Conservation (phyloP, 2,888 invertebrate species). For the Ennomos fuscantarius region DNA sequence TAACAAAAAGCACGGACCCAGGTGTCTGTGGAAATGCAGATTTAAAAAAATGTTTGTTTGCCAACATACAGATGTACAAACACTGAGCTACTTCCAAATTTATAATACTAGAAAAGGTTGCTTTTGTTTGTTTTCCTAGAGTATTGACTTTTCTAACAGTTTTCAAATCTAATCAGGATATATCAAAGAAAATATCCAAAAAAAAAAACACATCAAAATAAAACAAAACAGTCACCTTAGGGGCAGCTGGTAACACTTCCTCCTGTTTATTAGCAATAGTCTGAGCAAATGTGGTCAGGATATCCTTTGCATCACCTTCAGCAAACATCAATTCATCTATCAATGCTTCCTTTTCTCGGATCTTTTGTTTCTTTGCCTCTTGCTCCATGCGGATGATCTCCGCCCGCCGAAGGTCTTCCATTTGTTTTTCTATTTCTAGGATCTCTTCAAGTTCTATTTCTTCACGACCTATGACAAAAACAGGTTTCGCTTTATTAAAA, state of each 20-base stretch:
- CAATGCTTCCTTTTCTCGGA: constrained; percentile 94
- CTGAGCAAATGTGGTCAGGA: constrained; percentile 92
- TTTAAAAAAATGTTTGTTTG: too few relatives aligned
- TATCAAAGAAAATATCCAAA: too few relatives aligned
- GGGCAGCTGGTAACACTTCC: constrained; percentile 71
- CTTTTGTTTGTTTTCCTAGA: too few relatives aligned
- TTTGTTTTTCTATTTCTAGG: constrained; percentile 91
- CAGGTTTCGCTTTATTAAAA: background rate
- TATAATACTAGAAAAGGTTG: too few relatives aligned
- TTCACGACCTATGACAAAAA: constrained; percentile 85
- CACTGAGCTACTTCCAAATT: too few relatives aligned
- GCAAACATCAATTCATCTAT: constrained; percentile 98
- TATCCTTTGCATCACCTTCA: constrained; percentile 94
- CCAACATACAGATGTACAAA: too few relatives aligned
- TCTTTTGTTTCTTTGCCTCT: constrained; percentile 92
- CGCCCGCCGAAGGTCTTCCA: constrained; percentile 89
- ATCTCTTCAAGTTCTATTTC: constrained; percentile 95
- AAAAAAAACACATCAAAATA: too few relatives aligned
- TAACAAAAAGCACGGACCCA: too few relatives aligned
- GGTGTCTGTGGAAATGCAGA: too few relatives aligned
- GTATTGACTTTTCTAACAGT: too few relatives aligned
- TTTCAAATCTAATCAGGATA: too few relatives aligned
- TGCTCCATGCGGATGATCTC: constrained; percentile 88
- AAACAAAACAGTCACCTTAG: constrained; percentile 61
- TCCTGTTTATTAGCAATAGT: constrained; percentile 89